Base-by-base conservation (phyloP, 1,140 invertebrate genomes). In the Nasonia vitripennis region DNA sequence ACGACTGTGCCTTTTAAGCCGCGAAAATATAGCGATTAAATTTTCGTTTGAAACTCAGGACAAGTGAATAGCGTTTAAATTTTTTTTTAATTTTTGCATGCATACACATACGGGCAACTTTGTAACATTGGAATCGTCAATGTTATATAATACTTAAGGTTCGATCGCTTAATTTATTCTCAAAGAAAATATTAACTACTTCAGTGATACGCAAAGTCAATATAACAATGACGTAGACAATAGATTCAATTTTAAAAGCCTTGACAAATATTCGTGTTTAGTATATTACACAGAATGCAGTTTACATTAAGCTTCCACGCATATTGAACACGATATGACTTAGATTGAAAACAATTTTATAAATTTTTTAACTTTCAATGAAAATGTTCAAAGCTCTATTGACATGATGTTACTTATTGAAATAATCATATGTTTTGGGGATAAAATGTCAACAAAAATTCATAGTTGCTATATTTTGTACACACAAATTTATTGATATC, bases 1-100 rank as follows among this genome's bases (percentile, higher is more conserved):
- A 89, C 88, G 75, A 86, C 78, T 74, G 86, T 89, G 17, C 89
- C 89, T 85, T 88, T 86, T 37, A 86, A 89, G 79, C 7, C 74
- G 14, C 74, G 17, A 34, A 67, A 67, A 34, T 14, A 71, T 10
- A 51, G 31, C 27, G 31, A 78, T 27, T 67, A 45, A 75, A 2
- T 23, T 3, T 20, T 31, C 27, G 17, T 62, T 48, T 14, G 0
- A 62, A n/a, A 62, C 55, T 7, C 20, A n/a, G 3, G 12, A 62
- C 6, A 20, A 5, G 17, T 62, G 0, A 62, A 20, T 5, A n/a
- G 17, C 9, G 4, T 20, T 20, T 20, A 20, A n/a, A 62, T n/a
- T n/a, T 62, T 62, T 62, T 62, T 62, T n/a, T n/a, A 62, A 45
- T 10, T 45, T 62, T 62, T 62, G 17, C 55, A 62, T 62, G 55